Base-by-base conservation (phyloP, 2,797 vertebrate species). In the Eulemur albifrons region DNA sequence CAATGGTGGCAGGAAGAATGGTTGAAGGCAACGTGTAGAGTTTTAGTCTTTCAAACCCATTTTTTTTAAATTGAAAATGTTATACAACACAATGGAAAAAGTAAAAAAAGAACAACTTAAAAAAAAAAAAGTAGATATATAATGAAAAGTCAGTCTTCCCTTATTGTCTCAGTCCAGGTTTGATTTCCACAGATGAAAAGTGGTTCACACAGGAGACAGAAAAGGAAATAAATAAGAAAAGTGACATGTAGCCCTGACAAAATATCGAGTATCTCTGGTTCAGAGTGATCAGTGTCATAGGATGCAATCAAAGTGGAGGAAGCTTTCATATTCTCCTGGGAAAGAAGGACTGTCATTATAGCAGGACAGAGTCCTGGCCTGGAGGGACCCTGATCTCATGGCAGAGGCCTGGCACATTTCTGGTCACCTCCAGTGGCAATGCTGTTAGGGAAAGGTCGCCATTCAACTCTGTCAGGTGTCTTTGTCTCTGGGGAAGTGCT, bases 21-120 rank as follows among this genome's bases (percentile, higher is more conserved):
- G 32, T 32, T 40, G 57, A 77, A 70, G 15, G 92, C 83, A 77
- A 40, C 11, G 43, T 81, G 52, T n/a, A 94, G 90, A 95, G 52
- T 81, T 52, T 67, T 63, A 72, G 52, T 94, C 52, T 25, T 93
- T 96, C 84, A 12, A 83, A 87, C 9, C 86, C 27, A 63, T 12
- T 15, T 35, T n/a, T n/a, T 80, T 88, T 96, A 40, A 87, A 82
- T 52, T 70, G 38, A 85, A 93, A 93, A 96, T 75, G 38, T 88
- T 32, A 59, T 45, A 45, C 0, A 59, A 63, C 6, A 23, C 30
- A 43, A 2, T 63, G 43, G 17, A 85, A 85, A 90, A 81, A 32
- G 13, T 35, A 27, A 80, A 35, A 54, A 88, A 43, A 38, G 54
- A 32, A 88, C 32, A 88, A 50, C 8, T 17, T 50, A 25, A 21